phyloP scores from a whole-genome alignment of 2,888 invertebrate genomes.

The Euproctis similis region DNA sequence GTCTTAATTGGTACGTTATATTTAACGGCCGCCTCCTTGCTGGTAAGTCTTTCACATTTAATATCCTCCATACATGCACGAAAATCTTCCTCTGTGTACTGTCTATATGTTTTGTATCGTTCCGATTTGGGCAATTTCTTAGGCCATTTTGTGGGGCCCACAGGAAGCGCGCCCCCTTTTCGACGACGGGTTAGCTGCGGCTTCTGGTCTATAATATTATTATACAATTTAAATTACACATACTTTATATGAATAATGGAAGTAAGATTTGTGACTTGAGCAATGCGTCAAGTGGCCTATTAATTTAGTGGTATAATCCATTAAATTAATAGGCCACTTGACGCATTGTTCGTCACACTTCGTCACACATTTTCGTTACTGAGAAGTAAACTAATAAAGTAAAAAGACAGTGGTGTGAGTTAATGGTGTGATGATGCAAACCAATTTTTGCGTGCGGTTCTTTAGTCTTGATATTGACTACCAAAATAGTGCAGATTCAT shows the following conservation, averaged over 20 bases:
- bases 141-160: slow-evolving; percentile 17
- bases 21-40: slow-evolving; percentile 21
- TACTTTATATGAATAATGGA: no score
- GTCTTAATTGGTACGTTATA: slow-evolving; percentile 43
- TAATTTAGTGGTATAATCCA: no score
- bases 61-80: slow-evolving; percentile 28
- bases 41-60: slow-evolving; percentile 13
- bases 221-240: no score
- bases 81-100: slow-evolving; percentile 32
- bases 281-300: no score
- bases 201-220: slow-evolving; percentile 1
- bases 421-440: neutral
- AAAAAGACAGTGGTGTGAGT: neutral
- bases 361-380: no score
- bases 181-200: neutral
- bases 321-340: neutral
- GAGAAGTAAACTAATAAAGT: no score
- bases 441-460: no score
- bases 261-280: no score
- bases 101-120: slow-evolving; percentile 30
- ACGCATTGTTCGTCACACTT: neutral
- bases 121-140: slow-evolving; percentile 20
- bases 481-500: no score
- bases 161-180: neutral
- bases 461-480: no score